A percentile compares a stretch with the other conserved stretches of the same genome.
Evolutionary conservation across 2,888 invertebrate species (phyloP).

Genomic region (Octodonta nipae): DNA sequence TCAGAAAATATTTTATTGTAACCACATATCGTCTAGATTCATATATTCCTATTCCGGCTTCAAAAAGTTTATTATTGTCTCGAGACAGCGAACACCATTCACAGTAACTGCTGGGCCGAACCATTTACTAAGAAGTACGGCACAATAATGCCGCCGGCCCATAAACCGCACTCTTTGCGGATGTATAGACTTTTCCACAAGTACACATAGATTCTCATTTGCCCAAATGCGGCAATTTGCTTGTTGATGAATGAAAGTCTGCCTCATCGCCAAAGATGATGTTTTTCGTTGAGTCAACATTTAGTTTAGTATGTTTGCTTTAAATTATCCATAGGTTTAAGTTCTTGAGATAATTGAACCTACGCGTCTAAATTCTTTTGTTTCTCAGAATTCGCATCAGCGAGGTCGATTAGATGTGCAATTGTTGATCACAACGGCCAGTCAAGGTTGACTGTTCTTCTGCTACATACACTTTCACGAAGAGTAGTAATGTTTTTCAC

Average conservation of each 20-base stretch:
- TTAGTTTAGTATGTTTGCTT: slow-evolving; percentile 3
- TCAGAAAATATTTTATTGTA: too few species aligned
- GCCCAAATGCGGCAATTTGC: slow-evolving; percentile 5
- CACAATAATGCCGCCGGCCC: slow-evolving; percentile 6
- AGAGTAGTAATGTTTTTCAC: too few species aligned
- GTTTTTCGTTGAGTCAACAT: neutral
- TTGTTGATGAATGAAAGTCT: slow-evolving; percentile 2
- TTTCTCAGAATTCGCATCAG: slow-evolving; percentile 4
- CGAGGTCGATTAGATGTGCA: slow-evolving; percentile 5
- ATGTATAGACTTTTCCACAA: slow-evolving; percentile 5
- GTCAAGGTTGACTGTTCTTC: slow-evolving; percentile 13
- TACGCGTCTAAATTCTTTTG: neutral
- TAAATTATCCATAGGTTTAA: slow-evolving; percentile 3
- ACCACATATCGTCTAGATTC: too few species aligned
- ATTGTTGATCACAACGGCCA: slow-evolving; percentile 13
- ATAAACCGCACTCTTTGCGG: slow-evolving; percentile 4
- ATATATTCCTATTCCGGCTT: too few species aligned
- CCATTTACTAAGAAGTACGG: too few species aligned
- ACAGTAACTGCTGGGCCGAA: slow-evolving; percentile 10
- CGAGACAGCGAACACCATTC: slow-evolving; percentile 13
- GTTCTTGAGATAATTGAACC: slow-evolving; percentile 1
- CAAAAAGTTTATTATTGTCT: too few species aligned
- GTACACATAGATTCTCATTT: slow-evolving; percentile 5
- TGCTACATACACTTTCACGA: too few species aligned
- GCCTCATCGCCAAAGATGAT: slow-evolving; percentile 3